Conservation (phyloP, 1,140 invertebrate species). For the Cyclargus thomasi region DNA sequence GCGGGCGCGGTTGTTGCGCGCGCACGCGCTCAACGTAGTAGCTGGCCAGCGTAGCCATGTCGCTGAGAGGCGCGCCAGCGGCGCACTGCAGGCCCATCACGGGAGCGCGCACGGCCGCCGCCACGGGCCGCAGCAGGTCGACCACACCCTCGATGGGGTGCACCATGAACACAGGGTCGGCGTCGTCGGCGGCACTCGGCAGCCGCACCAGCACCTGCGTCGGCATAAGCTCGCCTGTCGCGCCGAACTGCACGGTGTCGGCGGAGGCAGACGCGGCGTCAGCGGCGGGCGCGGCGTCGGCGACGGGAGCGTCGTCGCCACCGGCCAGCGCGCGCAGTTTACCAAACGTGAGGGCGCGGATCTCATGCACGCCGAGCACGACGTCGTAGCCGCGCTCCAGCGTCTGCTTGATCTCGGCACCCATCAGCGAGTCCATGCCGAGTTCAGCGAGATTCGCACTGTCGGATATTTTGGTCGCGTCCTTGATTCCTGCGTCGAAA, state of each 20-base stretch:
- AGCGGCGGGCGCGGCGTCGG: conserved; percentile 26
- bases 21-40: conserved; percentile 89
- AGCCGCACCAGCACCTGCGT: conserved; percentile 79
- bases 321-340: conserved; percentile 81
- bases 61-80: conserved; percentile 81
- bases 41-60: conserved; percentile 83
- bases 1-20: conserved; percentile 85
- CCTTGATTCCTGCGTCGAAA: conserved; percentile 79
- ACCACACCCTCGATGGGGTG: conserved; percentile 95
- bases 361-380: conserved; percentile 91
- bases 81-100: conserved; percentile 95
- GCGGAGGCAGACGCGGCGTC: conserved; percentile 28
- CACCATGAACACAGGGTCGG: conserved; percentile 76
- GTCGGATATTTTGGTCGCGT: conserved; percentile 83
- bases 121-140: conserved; percentile 80
- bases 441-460: conserved; percentile 90
- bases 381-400: conserved; percentile 94
- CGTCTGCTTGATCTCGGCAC: conserved; percentile 97
- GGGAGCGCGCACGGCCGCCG: conserved; percentile 81
- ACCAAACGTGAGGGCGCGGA: conserved; percentile 86
- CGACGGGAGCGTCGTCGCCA: conserved; percentile 40
- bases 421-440: conserved; percentile 98
- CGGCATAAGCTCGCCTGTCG: conserved; percentile 73
- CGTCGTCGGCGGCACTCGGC: conserved; percentile 42
- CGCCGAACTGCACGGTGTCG: conserved; percentile 40